Conservation (phyloP, 2,888 invertebrate genomes). For the Nymphalis c-album region DNA sequence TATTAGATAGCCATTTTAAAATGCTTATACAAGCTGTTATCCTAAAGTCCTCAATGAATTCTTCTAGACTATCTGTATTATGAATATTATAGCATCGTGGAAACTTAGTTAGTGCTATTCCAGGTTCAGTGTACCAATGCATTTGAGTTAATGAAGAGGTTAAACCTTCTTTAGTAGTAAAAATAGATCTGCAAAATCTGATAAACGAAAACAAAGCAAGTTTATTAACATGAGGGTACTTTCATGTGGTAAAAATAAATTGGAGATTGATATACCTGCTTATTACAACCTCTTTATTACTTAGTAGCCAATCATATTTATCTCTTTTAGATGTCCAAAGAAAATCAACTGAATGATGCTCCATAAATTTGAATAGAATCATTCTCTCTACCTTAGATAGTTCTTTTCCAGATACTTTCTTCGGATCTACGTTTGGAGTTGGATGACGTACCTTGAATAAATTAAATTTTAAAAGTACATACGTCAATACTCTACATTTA, state of each 20-base stretch:
- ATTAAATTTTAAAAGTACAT: background rate
- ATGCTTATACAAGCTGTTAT: conserved; percentile 93
- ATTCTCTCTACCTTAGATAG: conserved; percentile 85
- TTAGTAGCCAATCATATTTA: conserved; percentile 86
- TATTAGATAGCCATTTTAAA: conserved; percentile 87
- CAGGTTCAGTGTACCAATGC: conserved; percentile 92
- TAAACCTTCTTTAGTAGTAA: conserved; percentile 95
- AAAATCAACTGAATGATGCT: conserved; percentile 91
- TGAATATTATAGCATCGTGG: conserved; percentile 93
- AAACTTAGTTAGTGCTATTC: conserved; percentile 89
- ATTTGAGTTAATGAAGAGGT: conserved; percentile 89
- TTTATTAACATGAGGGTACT: background rate
- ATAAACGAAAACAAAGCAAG: conserved; percentile 44
- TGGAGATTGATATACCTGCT: conserved; percentile 65
- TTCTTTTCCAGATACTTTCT: conserved; percentile 72
- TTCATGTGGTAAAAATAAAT: background rate
- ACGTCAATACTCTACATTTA: too few relatives aligned
- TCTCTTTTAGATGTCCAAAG: conserved; percentile 95
- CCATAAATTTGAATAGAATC: conserved; percentile 88
- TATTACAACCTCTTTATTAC: conserved; percentile 76
- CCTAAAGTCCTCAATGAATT: conserved; percentile 94
- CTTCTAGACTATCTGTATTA: conserved; percentile 89
- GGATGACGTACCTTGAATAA: conserved; percentile 65
- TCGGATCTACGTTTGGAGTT: conserved; percentile 63
- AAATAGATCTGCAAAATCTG: conserved; percentile 92